Evolutionary conservation across 2,888 invertebrate species (phyloP).

Genomic region (Amphiduros pacificus): DNA sequence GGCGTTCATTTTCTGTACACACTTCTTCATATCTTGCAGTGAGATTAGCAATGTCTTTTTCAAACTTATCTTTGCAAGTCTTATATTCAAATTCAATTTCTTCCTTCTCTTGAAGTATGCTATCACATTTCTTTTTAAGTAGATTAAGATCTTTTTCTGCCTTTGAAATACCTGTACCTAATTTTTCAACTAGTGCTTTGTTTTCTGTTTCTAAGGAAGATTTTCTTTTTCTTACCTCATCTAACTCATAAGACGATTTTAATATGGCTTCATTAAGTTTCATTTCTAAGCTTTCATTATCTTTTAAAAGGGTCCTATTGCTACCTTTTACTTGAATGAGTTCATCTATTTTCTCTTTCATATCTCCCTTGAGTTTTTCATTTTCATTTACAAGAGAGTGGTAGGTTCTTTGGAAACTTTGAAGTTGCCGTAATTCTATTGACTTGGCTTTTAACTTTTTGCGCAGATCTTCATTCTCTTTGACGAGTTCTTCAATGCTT

Average conservation of each 20-base stretch:
- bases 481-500: not conserved
- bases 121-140: slow-evolving; percentile 1
- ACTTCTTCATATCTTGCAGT: slow-evolving; percentile 11
- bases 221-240: slow-evolving; percentile 7
- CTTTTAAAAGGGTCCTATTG: slow-evolving; percentile 1
- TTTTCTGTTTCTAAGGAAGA: not conserved
- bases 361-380: not conserved
- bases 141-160: slow-evolving; percentile 11
- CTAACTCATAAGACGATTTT: slow-evolving; percentile 4
- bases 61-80: not conserved
- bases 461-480: not conserved
- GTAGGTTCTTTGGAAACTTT: slow-evolving; percentile 3
- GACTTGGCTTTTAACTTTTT: not conserved
- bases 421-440: not conserved
- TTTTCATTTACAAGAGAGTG: not conserved
- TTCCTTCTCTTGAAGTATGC: not conserved
- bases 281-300: slow-evolving; percentile 4
- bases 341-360: not conserved
- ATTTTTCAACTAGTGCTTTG: slow-evolving; percentile 2
- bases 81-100: slow-evolving; percentile 13
- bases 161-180: slow-evolving; percentile 9
- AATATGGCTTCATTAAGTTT: slow-evolving; percentile 4
- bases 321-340: slow-evolving; percentile 1
- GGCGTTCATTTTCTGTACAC: slow-evolving; percentile 4
- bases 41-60: slow-evolving; percentile 8